Percentiles rank a stretch among this genome's conserved stretches.
phyloP scores from a whole-genome alignment of 2,888 invertebrate genomes.

The Drosophila pegasa region DNA sequence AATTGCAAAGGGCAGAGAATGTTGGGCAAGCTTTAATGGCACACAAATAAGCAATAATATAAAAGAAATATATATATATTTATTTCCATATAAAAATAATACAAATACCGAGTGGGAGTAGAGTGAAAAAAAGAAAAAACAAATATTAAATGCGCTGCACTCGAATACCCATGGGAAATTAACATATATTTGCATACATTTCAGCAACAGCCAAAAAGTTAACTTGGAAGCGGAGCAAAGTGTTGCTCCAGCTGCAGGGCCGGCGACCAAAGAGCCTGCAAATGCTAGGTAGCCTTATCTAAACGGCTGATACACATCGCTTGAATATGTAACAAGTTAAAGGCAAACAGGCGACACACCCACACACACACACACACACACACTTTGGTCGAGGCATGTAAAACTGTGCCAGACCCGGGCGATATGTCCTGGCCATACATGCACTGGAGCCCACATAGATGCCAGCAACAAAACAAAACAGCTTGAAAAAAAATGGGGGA shows the following conservation, averaged over 20 bases:
- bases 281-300: constrained; percentile 59
- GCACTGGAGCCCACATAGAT: constrained; percentile 25
- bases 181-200: constrained; percentile 71
- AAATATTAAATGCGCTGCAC: constrained; percentile 66
- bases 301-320: constrained; percentile 70
- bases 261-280: constrained; percentile 38
- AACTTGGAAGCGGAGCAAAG: constrained; percentile 19
- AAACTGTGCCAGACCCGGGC: constrained; percentile 44
- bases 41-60: background rate
- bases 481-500: constrained; percentile 22
- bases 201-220: constrained; percentile 49
- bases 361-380: constrained; percentile 12
- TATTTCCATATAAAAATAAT: background rate
- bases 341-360: constrained; percentile 60
- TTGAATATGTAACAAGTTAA: constrained; percentile 77
- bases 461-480: constrained; percentile 29
- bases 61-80: background rate
- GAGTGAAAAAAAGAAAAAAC: constrained; percentile 49
- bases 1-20: background rate
- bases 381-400: constrained; percentile 8
- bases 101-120: constrained; percentile 19
- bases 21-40: background rate
- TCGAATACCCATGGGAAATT: constrained; percentile 70
- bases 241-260: constrained; percentile 5
- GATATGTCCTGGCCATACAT: constrained; percentile 32